phyloP scores from a whole-genome alignment of 2,888 invertebrate species.

The Idaea biselata region DNA sequence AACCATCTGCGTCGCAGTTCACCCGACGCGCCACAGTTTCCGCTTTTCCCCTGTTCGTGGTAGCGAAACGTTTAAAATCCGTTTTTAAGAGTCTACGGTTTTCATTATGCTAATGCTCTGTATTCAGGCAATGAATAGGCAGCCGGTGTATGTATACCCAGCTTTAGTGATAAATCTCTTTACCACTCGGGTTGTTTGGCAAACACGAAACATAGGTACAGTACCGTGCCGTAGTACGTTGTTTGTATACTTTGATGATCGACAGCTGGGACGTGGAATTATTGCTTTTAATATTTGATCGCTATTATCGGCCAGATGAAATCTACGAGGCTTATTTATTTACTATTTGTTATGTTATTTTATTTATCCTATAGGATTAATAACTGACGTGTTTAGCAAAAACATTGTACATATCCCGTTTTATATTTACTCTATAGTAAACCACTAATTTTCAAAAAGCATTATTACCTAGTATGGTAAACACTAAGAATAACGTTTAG shows the following conservation, averaged over 20 bases:
- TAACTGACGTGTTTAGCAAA: too few relatives aligned
- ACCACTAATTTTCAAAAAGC: too few relatives aligned
- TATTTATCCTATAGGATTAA: too few relatives aligned
- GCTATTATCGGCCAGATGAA: background rate
- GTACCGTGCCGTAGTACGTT: too few relatives aligned
- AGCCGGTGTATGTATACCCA: conserved; percentile 29
- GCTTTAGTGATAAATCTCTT: conserved; percentile 47
- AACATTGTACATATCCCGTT: too few relatives aligned
- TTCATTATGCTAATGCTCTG: conserved; percentile 61
- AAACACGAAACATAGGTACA: conserved; percentile 12
- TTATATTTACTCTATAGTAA: too few relatives aligned
- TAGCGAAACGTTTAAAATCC: conserved; percentile 43
- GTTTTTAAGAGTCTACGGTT: conserved; percentile 40
- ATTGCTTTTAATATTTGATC: background rate
- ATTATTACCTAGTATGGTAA: too few relatives aligned
- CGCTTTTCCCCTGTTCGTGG: conserved; percentile 17
- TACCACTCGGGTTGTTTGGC: conserved; percentile 25
- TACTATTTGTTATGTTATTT: too few relatives aligned
- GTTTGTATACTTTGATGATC: background rate
- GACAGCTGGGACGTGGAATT: background rate
- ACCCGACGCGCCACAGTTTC: conserved; percentile 10
- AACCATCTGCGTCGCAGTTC: too few relatives aligned
- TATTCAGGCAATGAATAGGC: conserved; percentile 44
- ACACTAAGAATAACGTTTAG: too few relatives aligned
- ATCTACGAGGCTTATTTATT: background rate